Base-by-base conservation (phyloP, 2,888 invertebrate species). In the Trichogramma dendrolimi region DNA sequence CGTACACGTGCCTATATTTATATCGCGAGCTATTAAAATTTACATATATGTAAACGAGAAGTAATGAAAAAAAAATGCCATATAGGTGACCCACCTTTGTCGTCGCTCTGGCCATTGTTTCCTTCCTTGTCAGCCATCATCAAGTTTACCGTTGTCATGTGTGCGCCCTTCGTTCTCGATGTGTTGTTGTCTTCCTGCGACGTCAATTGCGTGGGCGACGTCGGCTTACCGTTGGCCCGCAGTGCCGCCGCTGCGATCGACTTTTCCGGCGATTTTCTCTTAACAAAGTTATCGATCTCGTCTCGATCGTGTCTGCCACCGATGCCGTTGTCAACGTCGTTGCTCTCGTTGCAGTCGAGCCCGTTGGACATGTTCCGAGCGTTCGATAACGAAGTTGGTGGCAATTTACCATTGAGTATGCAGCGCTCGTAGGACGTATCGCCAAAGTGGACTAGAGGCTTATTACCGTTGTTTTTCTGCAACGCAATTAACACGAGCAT, bases 371-470 rank as follows among this genome's bases (percentile, higher is more conserved):
- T 27, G 27, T 27, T 27, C 27, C 27, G 27, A 3, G 2, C 27
- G 27, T 27, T 27, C 27, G 48, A 4, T 48, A 14, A 4, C 6
- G 48, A 4, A 4, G 48, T 4, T 11, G 40, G 42, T 2, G 56
- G 55, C 10, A 59, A 50, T 38, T 68, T 67, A 4, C 63, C 57
- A 10, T 59, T 59, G 60, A 81, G 79, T 62, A 81, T 72, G 51
- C 74, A 75, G 68, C 81, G 82, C 67, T 82, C 82, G 66, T 79
- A 80, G 6, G 76, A 73, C 41, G 81, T 80, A 68, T 86, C 85
- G 0, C 89, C 89, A 71, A 89, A 89, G 71, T 87, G 84, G 51
- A 86, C 85, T n/a, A 87, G 81, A 0, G 87, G 86, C 49, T 82
- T 67, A 63, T 77, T 80, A 63, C 77, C 81, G 48, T 75, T 79